Evolutionary conservation across 2,113 vertebrate genomes (phyloP), one percentile per base, ranked within the genome.

Genomic region (Thamnaconus septentrionalis): DNA sequence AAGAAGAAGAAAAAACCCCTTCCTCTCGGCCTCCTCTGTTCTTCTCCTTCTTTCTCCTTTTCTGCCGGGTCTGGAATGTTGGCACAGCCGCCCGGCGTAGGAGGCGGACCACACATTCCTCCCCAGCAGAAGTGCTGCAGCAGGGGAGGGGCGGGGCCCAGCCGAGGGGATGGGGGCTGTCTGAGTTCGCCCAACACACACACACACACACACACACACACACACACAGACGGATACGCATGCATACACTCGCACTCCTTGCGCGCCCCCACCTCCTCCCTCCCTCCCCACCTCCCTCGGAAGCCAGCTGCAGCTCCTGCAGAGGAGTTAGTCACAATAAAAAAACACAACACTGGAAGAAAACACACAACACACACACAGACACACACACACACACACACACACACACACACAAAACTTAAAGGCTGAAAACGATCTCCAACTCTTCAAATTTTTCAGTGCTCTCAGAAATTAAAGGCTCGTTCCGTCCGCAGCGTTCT

Each of bases 31-130:
- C 66, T 76, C 66, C 56, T 68, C 48, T 41, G 54, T 46, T 62
- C 55, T 66, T 53, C 61, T 61, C 40, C 41, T 40, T 75, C 57
- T 69, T 69, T 71, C 63, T 78, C 66, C 66, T 74, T 74, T 74
- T 85, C 59, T 84, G 73, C 82, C 81, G 41, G 72, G 85, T 73
- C 71, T 75, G 86, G 86, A 88, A 90, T 90, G 88, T 88, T 88
- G 88, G 88, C 85, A 84, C 77, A 76, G 80, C 68, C 63, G 57
- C 77, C 80, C 75, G 71, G 84, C 79, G 82, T 86, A 88, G 86
- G 92, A 94, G 88, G 84, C 85, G 64, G 85, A 85, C 81, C 84
- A 78, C 85, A 90, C 90, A 94, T 94, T 94, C 92, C 89, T 92
- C 48, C 88, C 67, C 72, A 82, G 81, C 61, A 86, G 91, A 93